A percentile compares a stretch with the other conserved stretches of the same genome.
Conservation (phyloP, 2,113 vertebrate species). For the Rhinogobius similis region DNA sequence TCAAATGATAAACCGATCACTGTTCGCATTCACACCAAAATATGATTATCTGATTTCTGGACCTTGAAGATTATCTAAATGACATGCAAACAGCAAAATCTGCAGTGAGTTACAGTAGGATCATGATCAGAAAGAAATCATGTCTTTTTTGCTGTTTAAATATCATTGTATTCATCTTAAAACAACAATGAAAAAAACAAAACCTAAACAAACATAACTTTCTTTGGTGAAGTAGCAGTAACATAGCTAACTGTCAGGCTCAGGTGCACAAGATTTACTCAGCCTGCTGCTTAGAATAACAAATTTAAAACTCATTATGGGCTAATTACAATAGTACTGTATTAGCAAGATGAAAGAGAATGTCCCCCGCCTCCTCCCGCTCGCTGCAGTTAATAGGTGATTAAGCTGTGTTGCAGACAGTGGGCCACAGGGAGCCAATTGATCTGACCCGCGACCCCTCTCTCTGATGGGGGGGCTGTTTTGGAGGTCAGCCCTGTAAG, state of each 20-base stretch:
- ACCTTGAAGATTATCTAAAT: no score
- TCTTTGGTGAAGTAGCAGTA: neutral
- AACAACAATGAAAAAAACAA: no score
- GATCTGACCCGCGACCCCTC: conserved; percentile 87
- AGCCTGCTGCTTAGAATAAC: neutral
- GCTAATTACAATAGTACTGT: neutral
- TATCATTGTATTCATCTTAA: no score
- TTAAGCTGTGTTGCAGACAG: conserved; percentile 88
- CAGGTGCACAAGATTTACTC: neutral
- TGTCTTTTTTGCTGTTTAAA: no score
- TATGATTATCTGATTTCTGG: no score
- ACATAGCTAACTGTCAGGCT: neutral
- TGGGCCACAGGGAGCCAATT: conserved; percentile 88
- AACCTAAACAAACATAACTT: no score
- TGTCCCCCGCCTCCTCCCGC: conserved; percentile 58
- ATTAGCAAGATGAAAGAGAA: conserved; percentile 36
- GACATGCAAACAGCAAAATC: no score
- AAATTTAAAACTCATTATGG: neutral
- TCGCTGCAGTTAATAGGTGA: conserved; percentile 89
- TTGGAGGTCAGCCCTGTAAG: conserved; percentile 96
- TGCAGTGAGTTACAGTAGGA: no score
- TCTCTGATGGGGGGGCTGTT: conserved; percentile 82
- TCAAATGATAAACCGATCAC: no score
- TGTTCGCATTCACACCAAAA: no score
- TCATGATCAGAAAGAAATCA: no score